Conservation (phyloP, 2,888 invertebrate genomes). For the Sesia bembeciformis region DNA sequence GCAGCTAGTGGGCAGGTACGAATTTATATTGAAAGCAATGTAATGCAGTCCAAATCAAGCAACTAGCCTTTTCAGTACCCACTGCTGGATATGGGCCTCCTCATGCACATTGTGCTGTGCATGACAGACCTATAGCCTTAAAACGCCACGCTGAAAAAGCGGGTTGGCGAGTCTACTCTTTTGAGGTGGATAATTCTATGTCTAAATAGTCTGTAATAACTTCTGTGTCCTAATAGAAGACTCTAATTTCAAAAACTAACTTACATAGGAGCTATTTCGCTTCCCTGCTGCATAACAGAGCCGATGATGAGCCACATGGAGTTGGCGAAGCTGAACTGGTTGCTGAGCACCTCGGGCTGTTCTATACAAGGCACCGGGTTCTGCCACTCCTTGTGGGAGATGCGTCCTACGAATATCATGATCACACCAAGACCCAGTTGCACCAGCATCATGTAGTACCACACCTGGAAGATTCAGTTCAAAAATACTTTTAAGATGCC, state of each 20-base stretch:
- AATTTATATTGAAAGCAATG: too few species aligned
- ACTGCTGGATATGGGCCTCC: too few species aligned
- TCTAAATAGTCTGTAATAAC: too few species aligned
- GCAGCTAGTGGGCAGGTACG: too few species aligned
- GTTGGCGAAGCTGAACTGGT: slow-evolving; percentile 89
- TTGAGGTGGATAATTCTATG: too few species aligned
- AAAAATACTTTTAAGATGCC: neutral
- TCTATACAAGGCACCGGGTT: slow-evolving; percentile 90
- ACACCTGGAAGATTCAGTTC: slow-evolving; percentile 70
- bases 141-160: too few species aligned
- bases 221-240: too few species aligned
- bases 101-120: too few species aligned
- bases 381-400: slow-evolving; percentile 91
- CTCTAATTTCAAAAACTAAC: slow-evolving; percentile 6
- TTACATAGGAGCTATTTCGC: slow-evolving; percentile 90
- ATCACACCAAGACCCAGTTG: slow-evolving; percentile 85
- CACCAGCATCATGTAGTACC: slow-evolving; percentile 88
- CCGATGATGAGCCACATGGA: slow-evolving; percentile 93
- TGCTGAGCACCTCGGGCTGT: slow-evolving; percentile 86
- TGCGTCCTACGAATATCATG: slow-evolving; percentile 87
- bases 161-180: too few species aligned
- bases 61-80: too few species aligned
- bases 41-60: too few species aligned
- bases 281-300: slow-evolving; percentile 90
- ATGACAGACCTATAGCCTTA: too few species aligned